Evolutionary conservation across 1,140 invertebrate species (phyloP), one percentile per base, ranked within the genome.

Genomic region (Lepidurus apus): DNA sequence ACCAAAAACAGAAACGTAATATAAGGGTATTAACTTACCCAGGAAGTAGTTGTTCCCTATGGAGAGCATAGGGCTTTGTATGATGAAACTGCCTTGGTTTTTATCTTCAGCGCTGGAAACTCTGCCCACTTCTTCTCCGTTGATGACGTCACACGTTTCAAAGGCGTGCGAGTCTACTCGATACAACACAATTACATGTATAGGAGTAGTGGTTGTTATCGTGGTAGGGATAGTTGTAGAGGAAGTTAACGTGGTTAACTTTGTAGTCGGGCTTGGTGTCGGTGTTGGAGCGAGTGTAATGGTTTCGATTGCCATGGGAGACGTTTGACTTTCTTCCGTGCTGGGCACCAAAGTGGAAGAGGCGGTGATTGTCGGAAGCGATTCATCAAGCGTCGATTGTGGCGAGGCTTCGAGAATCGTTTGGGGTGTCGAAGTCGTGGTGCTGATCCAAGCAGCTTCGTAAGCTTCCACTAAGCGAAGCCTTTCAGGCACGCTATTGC

Each of bases 1-100:
- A 65, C 45, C 17, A 65, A 65, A 13, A 21, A 65, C 53, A 21
- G 21, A 65, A 21, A 17, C 8, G 21, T 2, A 9, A 13, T n/a
- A n/a, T n/a, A 7, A 17, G 17, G 53, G 13, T 9, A 42, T 11
- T 73, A 17, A 78, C 26, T 53, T 74, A 79, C 78, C 78, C 34
- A 79, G 43, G 74, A 79, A 79, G 43, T 43, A 79, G 78, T 79
- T 79, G 73, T 74, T 43, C 43, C 43, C 74, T 44, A 79, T 79
- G 73, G 78, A 74, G 74, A 79, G 24, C 13, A 79, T 43, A 13
- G 42, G 43, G 42, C 73, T 43, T 74, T 74, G 42, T 13, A 79
- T 10, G 24, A 74, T 74, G 45, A 79, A 75, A 45, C 74, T 74
- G 24, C 78, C 78, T 74, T 73, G 65, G 42, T 26, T 74, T 45